Evolutionary conservation across 2,888 invertebrate genomes (phyloP), one percentile per base, ranked within the genome.

Genomic region (Xiphydria camelus): DNA sequence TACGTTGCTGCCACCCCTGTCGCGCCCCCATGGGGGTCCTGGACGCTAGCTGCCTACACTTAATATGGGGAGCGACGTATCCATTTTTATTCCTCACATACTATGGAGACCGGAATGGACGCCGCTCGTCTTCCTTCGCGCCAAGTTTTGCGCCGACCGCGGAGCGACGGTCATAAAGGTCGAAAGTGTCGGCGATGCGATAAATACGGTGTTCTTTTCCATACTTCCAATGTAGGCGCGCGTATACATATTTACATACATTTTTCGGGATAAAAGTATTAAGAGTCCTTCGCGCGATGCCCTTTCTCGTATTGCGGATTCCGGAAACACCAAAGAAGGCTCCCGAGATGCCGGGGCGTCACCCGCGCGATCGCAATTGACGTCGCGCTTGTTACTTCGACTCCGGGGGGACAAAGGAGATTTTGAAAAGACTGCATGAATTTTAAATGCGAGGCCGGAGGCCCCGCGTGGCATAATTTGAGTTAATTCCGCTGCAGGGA

Each of bases 401-500:
- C n/a, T n/a, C n/a, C n/a, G n/a, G n/a, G 45, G 51, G 61, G 55
- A 66, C 62, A 65, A 66, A 63, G 61, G 60, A 57, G 51, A 64
- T 60, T 68, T 64, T 67, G 63, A 66, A 68, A 72, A 65, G 68
- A 60, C 57, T 57, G 63, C 55, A 71, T 72, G 65, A 72, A 72
- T 71, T 70, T 59, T 70, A 64, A 64, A 71, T 71, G 57, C 57
- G 57, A 45, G 49, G 58, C 54, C 57, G 53, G 59, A 62, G 53
- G 59, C 63, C 65, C 65, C 65, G 64, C 59, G 68, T 65, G 68
- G 63, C 63, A 59, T 65, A 71, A 73, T 73, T 75, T 67, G 60
- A 72, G 70, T 73, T 72, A 69, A 71, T 73, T 71, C 66, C 62
- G 70, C 68, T 70, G 69, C 70, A 65, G 69, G 62, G 64, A 65